phyloP scores from a whole-genome alignment of 1,140 invertebrate genomes.

The Platyscapa corneri region DNA sequence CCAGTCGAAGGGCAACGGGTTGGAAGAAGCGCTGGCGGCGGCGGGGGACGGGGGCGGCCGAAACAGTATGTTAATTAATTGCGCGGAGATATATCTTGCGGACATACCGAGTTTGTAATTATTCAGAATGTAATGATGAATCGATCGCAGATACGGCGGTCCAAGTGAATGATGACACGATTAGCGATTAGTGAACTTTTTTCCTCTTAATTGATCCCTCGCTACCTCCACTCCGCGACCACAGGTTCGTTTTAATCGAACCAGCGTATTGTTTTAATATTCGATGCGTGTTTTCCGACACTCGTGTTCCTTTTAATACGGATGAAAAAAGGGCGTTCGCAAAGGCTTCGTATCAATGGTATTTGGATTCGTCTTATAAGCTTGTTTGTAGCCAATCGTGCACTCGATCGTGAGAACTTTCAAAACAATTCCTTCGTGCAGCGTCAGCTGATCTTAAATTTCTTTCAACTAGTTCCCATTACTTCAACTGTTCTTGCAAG shows the following conservation, averaged over 20 bases:
- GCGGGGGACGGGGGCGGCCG: too few relatives aligned
- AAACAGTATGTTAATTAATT: conserved; percentile 27
- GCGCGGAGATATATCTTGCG: neutral
- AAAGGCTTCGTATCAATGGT: too few relatives aligned
- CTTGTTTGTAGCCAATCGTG: too few relatives aligned
- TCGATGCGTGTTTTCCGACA: neutral
- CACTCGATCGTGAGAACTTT: too few relatives aligned
- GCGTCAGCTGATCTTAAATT: too few relatives aligned
- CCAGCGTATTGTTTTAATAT: neutral
- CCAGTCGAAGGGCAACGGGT: neutral
- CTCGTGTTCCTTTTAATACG: too few relatives aligned
- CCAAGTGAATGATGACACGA: neutral
- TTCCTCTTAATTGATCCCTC: neutral
- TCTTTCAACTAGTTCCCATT: too few relatives aligned
- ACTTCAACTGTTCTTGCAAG: too few relatives aligned
- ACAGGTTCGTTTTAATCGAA: neutral
- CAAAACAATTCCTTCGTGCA: too few relatives aligned
- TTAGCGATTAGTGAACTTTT: neutral
- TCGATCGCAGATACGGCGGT: neutral
- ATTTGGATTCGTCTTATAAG: too few relatives aligned
- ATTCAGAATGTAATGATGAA: neutral
- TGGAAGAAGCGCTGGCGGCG: too few relatives aligned
- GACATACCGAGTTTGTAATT: neutral
- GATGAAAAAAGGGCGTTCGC: too few relatives aligned
- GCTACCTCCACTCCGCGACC: neutral